Evolutionary conservation across 2,888 invertebrate species (phyloP), one percentile per base, ranked within the genome.

Genomic region (Sialis fuliginosa): DNA sequence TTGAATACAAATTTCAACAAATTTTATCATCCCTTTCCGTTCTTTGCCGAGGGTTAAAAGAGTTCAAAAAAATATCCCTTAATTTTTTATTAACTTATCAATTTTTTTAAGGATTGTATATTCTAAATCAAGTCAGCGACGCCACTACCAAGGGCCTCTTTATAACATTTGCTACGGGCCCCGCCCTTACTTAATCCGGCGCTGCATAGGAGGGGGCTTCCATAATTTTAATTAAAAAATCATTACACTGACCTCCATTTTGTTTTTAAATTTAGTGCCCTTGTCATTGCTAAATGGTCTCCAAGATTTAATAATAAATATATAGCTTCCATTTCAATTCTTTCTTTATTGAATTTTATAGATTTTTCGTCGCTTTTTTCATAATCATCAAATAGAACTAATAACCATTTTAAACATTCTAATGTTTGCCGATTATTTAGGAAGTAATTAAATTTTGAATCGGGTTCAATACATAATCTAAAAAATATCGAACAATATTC

Each of bases 401-500:
- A 62, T 47, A 79, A 67, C 57, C 74, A 71, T 57, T 81, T 80
- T 5, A 86, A 62, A 58, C 84, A 83, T 63, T 87, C 85, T 49
- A 76, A 65, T 44, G 83, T 62, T 58, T 84, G 79, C 51, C 74
- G 76, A 50, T 68, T 69, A 56, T 88, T 86, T 5, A 87, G 70
- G 43, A 75, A 70, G 32, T 78, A 72, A 59, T 85, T 81, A 62
- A 74, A 87, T 47, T 70, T 68, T 32, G 63, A 62, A 4, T 71
- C 51, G 30, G 70, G 64, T 53, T 70, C 67, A 49, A 72, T 70
- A 58, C 77, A 77, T 52, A 81, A 64, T 56, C 81, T 82, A 62
- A 31, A 66, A 65, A 53, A 46, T 42, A 45, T 9, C 39, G n/a
- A n/a, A 39, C 37, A 12, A 10, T 31, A 35, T 39, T 12, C 39